Percentiles rank a stretch among this genome's conserved stretches.
phyloP scores from a whole-genome alignment of 1,140 invertebrate species.

The Zaprionus lachaisei region DNA sequence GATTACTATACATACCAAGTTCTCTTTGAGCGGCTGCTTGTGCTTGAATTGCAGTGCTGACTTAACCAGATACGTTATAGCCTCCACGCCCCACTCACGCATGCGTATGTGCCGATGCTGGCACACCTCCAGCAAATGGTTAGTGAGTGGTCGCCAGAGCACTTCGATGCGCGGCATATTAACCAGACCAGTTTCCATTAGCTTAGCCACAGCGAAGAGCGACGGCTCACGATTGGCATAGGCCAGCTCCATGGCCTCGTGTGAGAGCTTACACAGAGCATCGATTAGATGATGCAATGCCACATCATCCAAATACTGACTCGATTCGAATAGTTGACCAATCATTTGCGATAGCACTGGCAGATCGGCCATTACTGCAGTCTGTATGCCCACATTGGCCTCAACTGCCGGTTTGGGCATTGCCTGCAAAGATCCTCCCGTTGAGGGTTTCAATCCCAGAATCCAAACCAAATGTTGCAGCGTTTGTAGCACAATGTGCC shows the following conservation, averaged over 20 bases:
- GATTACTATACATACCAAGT: slow-evolving; percentile 87
- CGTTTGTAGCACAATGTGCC: slow-evolving; percentile 98
- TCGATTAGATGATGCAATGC: slow-evolving; percentile 98
- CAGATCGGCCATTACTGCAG: slow-evolving; percentile 97
- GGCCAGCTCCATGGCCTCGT: slow-evolving; percentile 98
- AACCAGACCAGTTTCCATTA: slow-evolving; percentile 97
- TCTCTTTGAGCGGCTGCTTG: slow-evolving; percentile 92
- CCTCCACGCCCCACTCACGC: slow-evolving; percentile 99
- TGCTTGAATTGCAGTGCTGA: slow-evolving; percentile 95
- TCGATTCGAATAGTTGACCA: slow-evolving; percentile 96
- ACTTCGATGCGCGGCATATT: slow-evolving; percentile 97
- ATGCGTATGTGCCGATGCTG: slow-evolving; percentile 97
- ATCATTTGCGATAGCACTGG: slow-evolving; percentile 97
- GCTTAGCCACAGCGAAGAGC: slow-evolving; percentile 98
- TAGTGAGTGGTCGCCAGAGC: slow-evolving; percentile 98
- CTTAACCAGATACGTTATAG: slow-evolving; percentile 97
- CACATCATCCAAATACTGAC: slow-evolving; percentile 96
- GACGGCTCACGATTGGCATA: slow-evolving; percentile 98
- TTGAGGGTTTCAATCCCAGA: slow-evolving; percentile 96
- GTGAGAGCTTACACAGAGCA: slow-evolving; percentile 97
- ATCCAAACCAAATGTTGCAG: slow-evolving; percentile 99
- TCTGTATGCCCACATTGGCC: slow-evolving; percentile 96
- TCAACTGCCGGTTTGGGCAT: slow-evolving; percentile 88
- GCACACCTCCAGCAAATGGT: slow-evolving; percentile 97
- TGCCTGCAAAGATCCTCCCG: slow-evolving; percentile 94